phyloP scores from a whole-genome alignment of 2,888 invertebrate species.

The Platerodrilus igneus region DNA sequence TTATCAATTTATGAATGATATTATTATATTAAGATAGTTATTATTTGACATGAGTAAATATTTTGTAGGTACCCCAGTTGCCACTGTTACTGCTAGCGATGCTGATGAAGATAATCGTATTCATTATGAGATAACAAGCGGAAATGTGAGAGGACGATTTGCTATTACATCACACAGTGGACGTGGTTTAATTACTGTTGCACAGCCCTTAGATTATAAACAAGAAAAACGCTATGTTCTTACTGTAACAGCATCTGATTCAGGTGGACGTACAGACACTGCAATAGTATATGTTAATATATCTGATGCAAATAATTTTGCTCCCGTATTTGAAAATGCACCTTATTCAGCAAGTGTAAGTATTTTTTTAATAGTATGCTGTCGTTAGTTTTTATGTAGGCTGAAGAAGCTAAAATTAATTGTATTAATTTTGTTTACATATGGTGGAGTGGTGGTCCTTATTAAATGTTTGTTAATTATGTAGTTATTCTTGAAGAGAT shows the following conservation, averaged over 20 bases:
- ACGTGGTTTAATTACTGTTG: slow-evolving; percentile 78
- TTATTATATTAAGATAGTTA: slow-evolving; percentile 1
- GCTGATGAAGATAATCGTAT: slow-evolving; percentile 78
- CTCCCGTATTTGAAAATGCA: slow-evolving; percentile 89
- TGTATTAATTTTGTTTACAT: too few species aligned
- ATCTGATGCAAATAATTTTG: slow-evolving; percentile 90
- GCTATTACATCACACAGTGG: slow-evolving; percentile 88
- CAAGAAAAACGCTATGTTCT: slow-evolving; percentile 82
- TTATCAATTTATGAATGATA: background rate
- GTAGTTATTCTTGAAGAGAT: too few species aligned
- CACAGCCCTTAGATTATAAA: slow-evolving; percentile 88
- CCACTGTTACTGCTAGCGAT: slow-evolving; percentile 83
- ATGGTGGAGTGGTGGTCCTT: too few species aligned
- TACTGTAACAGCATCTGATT: slow-evolving; percentile 85
- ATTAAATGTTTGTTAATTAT: too few species aligned
- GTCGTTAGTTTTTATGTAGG: slow-evolving; percentile 53
- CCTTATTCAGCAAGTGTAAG: slow-evolving; percentile 80
- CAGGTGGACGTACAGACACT: slow-evolving; percentile 81
- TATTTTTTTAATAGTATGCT: slow-evolving; percentile 21
- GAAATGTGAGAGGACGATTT: slow-evolving; percentile 81
- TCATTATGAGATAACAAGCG: slow-evolving; percentile 81
- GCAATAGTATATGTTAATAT: slow-evolving; percentile 89
- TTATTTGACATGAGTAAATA: background rate
- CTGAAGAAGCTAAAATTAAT: too few species aligned
- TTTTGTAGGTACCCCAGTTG: slow-evolving; percentile 86